Base-by-base conservation (phyloP, 2,888 invertebrate genomes). In the Smittia sp. region DNA sequence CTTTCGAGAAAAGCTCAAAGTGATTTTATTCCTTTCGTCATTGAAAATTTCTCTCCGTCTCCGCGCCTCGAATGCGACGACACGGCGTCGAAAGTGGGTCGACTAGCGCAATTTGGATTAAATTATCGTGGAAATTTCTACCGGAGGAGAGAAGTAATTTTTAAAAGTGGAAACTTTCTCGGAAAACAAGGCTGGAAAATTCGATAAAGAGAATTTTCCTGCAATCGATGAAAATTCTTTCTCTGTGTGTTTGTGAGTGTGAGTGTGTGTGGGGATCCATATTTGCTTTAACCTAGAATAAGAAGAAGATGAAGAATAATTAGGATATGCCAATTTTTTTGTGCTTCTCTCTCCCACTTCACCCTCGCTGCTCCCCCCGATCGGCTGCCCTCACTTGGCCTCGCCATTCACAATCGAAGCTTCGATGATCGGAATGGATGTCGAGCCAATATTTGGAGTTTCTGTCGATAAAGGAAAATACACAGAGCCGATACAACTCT, bases 271-370 rank as follows among this genome's bases (percentile, higher is more conserved):
- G 41, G 41, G 52, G 27, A 72, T 62, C 69, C 72, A 72, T 72
- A 62, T 69, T 69, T 69, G 69, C 69, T 72, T 62, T 72, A 72
- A 70, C 62, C 58, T 72, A 72, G 58, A 72, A 72, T 70, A 72
- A 72, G 62, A 72, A 72, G 72, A 72, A 72, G 52, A 54, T 62
- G 24, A 72, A 72, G 72, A 54, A 72, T 72, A 72, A 72, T 72
- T 72, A 72, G 72, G 54, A 39, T 62, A 72, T 72, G 39, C 72
- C 72, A 72, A 54, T 72, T 63, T 72, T 69, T 54, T 32, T 72
- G 62, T 52, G 20, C 62, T n/a, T 72, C 58, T 70, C 24, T 63
- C 38, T 20, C 72, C 32, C 54, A 25, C 54, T 18, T 15, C 32
- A 66, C 39, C 11, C 1, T 63, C 63, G 1, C 22, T 13, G 18